Evolutionary conservation across 2,797 vertebrate species (phyloP).

Genomic region (Bovichtus variegatus): DNA sequence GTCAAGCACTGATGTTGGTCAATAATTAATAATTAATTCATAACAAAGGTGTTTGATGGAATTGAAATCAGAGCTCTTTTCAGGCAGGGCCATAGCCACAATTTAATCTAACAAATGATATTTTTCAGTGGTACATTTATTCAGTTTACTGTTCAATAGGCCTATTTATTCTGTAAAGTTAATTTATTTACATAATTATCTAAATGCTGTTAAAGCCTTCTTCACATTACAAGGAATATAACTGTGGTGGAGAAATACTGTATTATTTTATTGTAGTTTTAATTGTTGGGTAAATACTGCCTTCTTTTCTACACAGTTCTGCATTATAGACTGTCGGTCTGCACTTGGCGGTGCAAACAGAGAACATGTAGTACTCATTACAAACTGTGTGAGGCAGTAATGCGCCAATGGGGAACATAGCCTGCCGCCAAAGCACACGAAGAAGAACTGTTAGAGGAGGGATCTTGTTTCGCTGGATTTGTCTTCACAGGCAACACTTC

Average conservation of each 20-base stretch:
- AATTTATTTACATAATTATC: not conserved
- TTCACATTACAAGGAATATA: not conserved
- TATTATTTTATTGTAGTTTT: not conserved
- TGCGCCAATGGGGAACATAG: not conserved
- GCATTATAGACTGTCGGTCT: no score
- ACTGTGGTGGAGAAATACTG: not conserved
- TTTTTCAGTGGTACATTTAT: not conserved
- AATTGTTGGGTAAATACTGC: not conserved
- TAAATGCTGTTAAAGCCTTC: not conserved
- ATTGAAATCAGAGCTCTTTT: not conserved
- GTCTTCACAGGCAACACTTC: not conserved
- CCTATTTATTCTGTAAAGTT: not conserved
- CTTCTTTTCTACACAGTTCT: not conserved
- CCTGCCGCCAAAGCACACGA: not conserved
- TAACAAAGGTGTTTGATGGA: not conserved
- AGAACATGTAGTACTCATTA: conserved; percentile 5
- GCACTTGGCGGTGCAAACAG: not conserved
- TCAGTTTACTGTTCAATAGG: not conserved
- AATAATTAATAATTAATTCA: not conserved
- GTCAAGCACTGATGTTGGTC: not conserved
- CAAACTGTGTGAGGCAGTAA: not conserved
- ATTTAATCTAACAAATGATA: not conserved
- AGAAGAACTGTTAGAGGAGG: no score
- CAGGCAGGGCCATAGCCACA: not conserved
- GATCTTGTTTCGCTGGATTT: no score